Evolutionary conservation across 1,140 invertebrate species (phyloP), one percentile per base, ranked within the genome.

Genomic region (Mercenaria mercenaria): DNA sequence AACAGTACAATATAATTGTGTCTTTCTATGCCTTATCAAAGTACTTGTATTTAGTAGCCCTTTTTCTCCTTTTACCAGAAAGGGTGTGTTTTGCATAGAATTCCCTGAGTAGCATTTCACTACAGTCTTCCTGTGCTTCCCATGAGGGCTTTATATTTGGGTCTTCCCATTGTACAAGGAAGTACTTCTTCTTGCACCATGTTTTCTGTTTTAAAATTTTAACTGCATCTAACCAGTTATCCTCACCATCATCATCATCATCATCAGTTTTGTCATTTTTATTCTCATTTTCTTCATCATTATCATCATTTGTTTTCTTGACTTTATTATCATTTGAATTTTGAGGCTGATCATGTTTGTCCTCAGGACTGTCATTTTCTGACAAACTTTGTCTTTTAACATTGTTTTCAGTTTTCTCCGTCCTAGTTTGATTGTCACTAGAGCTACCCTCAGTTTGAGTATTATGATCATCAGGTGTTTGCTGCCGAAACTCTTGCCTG

Each of bases 161-260:
- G 74, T 77, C 29, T 26, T 3, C 8, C 74, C 74, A 77, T 39
- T 43, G 39, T 37, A 77, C 13, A 26, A 43, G 41, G 39, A 77
- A 77, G 11, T 47, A 11, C 13, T 77, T 77, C n/a, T 37, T 77
- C 2, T 32, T 32, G 43, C 34, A 11, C 34, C 43, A 15, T 13
- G 8, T 23, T 77, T 32, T 77, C 34, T 77, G 23, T 50, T 52
- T 79, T 39, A 79, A 56, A 18, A 79, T 79, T 39, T 59, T 79
- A 29, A 34, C 34, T 10, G 52, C 76, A 79, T 23, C 34, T 20
- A 41, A 29, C 76, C 76, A 79, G 23, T 79, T 56, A 34, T 29
- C 69, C 39, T 74, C 69, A 74, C 23, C 69, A 74, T 15, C 23
- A 39, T 67, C 29, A 67, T 67, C 26, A 10, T 18, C 18, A 76